Evolutionary conservation across 2,888 invertebrate species (phyloP).

Genomic region (Baronia brevicornis): DNA sequence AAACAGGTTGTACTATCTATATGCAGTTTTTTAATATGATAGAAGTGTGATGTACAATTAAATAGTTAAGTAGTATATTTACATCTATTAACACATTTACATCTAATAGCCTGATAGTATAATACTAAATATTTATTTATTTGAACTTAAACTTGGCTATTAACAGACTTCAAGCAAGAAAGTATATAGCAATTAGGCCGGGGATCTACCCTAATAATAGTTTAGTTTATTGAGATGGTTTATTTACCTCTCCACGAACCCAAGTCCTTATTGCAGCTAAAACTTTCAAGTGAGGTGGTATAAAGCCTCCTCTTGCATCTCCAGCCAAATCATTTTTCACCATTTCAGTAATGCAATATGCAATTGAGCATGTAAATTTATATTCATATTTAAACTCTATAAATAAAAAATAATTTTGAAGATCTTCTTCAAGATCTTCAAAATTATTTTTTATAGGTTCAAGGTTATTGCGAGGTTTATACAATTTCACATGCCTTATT

Average conservation of each 20-base stretch:
- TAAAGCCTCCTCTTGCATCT: slow-evolving; percentile 15
- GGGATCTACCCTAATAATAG: too few relatives aligned
- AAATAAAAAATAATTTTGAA: too few relatives aligned
- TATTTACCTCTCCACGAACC: slow-evolving; percentile 17
- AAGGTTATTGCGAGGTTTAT: slow-evolving; percentile 7
- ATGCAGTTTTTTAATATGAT: slow-evolving; percentile 3
- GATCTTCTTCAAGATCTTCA: slow-evolving; percentile 6
- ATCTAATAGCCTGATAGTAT: slow-evolving; percentile 1
- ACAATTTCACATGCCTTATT: slow-evolving; percentile 8
- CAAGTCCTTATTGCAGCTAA: slow-evolving; percentile 17
- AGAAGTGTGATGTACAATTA: slow-evolving; percentile 2
- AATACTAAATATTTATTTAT: slow-evolving; percentile 2
- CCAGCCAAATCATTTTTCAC: slow-evolving; percentile 15
- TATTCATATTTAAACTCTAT: slow-evolving; percentile 15
- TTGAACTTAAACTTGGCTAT: slow-evolving; percentile 2
- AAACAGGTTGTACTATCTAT: slow-evolving; percentile 1
- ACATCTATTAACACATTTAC: slow-evolving; percentile 1
- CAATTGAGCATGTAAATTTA: slow-evolving; percentile 13
- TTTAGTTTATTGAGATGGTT: too few relatives aligned
- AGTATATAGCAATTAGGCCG: slow-evolving; percentile 1
- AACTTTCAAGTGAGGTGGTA: slow-evolving; percentile 18
- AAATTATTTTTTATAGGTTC: too few relatives aligned
- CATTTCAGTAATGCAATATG: slow-evolving; percentile 12
- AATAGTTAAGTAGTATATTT: slow-evolving; percentile 1
- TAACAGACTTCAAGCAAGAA: slow-evolving; percentile 4